phyloP scores from a whole-genome alignment of 2,888 invertebrate genomes.

The Hydroisotoma schaefferi region DNA sequence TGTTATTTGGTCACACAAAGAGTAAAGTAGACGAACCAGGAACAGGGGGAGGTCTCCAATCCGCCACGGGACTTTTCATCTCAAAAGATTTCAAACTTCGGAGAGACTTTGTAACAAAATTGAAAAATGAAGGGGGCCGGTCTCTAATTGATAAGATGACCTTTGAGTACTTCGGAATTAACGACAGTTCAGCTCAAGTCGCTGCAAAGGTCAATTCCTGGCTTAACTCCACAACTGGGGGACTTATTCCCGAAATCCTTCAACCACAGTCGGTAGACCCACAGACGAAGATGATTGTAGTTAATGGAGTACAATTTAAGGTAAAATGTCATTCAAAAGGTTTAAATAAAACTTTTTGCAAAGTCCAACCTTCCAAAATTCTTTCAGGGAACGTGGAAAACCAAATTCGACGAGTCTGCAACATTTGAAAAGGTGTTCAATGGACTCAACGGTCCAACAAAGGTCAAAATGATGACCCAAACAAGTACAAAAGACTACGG shows the following conservation, averaged over 20 bases:
- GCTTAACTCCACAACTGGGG: conserved; percentile 5
- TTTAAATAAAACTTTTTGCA: neutral
- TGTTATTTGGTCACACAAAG: too few relatives aligned
- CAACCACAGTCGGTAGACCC: neutral
- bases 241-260: neutral
- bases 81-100: neutral
- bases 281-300: conserved; percentile 8
- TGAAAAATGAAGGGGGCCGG: too few relatives aligned
- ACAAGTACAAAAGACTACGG: conserved; percentile 11
- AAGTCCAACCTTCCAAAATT: neutral
- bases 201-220: neutral
- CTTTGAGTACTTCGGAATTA: neutral
- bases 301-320: conserved; percentile 20
- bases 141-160: neutral
- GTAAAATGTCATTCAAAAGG: neutral
- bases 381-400: conserved; percentile 18
- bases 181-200: too few relatives aligned
- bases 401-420: conserved; percentile 1
- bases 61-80: neutral
- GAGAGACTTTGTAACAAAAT: neutral
- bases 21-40: neutral
- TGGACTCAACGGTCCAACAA: neutral
- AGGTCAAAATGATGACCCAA: conserved; percentile 20
- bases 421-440: conserved; percentile 4
- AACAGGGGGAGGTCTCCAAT: neutral